Evolutionary conservation across 2,888 invertebrate genomes (phyloP), one percentile per base, ranked within the genome.

Genomic region (Julus scandinavius): DNA sequence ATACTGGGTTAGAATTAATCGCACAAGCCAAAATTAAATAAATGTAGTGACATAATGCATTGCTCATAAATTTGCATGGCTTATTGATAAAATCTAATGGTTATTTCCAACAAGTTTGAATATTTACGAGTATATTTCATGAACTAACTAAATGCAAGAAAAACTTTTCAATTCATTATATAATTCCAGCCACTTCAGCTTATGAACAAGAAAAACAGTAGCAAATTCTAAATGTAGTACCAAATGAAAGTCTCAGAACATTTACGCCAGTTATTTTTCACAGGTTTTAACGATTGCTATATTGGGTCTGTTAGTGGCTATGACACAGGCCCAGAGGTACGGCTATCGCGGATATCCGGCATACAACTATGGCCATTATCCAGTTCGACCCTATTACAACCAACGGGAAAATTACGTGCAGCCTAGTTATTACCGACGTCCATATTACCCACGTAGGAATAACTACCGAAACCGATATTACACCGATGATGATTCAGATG

Each of bases 341-440:
- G 80, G 80, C 38, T 49, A 85, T 29, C 85, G 85, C 17, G 85
- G 85, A 85, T 85, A 85, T 45, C 85, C 85, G 20, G 85, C 50
- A 50, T 85, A 85, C 45, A 85, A 85, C 45, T 85, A 85, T n/a
- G 50, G 50, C 20, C 85, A 45, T 49, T 85, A 85, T 15, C 85
- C 85, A 45, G 85, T 85, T 20, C n/a, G 49, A 5, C 85, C 85
- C 20, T 85, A 85, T 85, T 85, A 85, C 50, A 49, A 85, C 85
- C 49, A n/a, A 45, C 45, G 50, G 11, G 85, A 50, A 85, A 85
- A 85, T 85, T 20, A 85, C 45, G 50, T 85, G 20, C 85, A 85
- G n/a, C 49, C 85, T 15, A 80, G 38, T 80, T 80, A 80, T 85
- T 85, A 85, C 50, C 45, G 85, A 85, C 45, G 85, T n/a, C 85